phyloP scores from a whole-genome alignment of 2,113 vertebrate genomes.

The Probosciger aterrimus region DNA sequence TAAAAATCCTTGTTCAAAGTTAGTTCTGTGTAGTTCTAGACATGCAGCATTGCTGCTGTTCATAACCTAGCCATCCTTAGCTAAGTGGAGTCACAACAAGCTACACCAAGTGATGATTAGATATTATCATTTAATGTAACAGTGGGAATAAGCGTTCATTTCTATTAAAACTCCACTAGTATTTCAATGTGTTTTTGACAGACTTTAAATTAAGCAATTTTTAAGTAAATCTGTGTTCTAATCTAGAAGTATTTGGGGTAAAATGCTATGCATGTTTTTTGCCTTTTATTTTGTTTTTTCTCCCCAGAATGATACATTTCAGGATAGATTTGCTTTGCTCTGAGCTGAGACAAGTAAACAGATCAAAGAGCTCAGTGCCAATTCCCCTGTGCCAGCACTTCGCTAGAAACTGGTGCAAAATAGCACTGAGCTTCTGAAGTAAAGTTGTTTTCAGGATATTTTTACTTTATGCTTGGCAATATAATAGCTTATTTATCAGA shows the following conservation, averaged over 20 bases:
- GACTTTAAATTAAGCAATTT: neutral
- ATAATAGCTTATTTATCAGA: neutral
- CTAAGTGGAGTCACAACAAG: neutral
- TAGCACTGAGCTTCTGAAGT: neutral
- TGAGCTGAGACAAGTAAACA: neutral
- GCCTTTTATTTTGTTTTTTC: neutral
- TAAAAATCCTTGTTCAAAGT: neutral
- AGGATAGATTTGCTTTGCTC: neutral
- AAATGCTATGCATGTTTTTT: neutral
- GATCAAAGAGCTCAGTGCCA: neutral
- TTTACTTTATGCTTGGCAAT: neutral
- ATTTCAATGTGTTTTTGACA: neutral
- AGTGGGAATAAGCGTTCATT: neutral
- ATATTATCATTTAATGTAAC: neutral
- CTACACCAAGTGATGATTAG: neutral
- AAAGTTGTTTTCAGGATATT: neutral
- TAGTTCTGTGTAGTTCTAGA: neutral
- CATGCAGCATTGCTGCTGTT: accelerated
- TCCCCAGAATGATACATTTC: neutral
- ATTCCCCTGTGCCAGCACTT: neutral
- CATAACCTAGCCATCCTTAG: accelerated
- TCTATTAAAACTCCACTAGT: neutral
- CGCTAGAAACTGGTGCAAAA: neutral
- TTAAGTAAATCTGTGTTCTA: accelerated
- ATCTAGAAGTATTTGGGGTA: neutral